A percentile compares a stretch with the other conserved stretches of the same genome.
These are phyloP conservation scores for Monochamus saltuarius DNA, from an alignment of 1,140 invertebrate genomes.

Conservation along the genomic window DNA sequence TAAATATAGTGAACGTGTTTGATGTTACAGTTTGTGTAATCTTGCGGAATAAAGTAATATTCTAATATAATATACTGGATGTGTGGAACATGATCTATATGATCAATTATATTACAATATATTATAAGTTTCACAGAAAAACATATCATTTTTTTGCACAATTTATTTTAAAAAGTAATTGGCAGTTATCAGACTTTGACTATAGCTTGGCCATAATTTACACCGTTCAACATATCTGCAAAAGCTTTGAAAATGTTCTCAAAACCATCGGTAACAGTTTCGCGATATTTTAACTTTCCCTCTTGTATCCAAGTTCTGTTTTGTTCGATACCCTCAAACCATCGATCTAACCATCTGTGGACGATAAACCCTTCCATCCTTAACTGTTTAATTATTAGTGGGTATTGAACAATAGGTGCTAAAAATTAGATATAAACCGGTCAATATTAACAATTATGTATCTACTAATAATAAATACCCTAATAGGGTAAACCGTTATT, in stretches of 20 bases:
- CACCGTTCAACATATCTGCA: constrained; percentile 60
- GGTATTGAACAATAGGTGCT: constrained; percentile 33
- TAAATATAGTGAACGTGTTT: too few relatives aligned
- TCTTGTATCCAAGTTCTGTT: constrained; percentile 56
- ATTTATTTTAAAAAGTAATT: too few relatives aligned
- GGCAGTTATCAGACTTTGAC: constrained; percentile 42
- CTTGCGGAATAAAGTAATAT: too few relatives aligned
- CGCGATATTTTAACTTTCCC: constrained; percentile 63
- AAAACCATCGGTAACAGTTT: constrained; percentile 66
- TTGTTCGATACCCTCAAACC: constrained; percentile 60
- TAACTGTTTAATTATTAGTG: constrained; percentile 51
- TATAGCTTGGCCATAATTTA: constrained; percentile 65
- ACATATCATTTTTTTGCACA: too few relatives aligned
- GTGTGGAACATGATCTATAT: too few relatives aligned
- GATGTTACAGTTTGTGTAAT: too few relatives aligned
- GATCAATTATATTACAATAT: too few relatives aligned
- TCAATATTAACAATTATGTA: neutral
- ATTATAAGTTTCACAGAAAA: too few relatives aligned
- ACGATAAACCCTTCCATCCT: constrained; percentile 66
- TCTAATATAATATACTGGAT: too few relatives aligned
- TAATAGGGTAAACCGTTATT: neutral
- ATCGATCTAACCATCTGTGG: constrained; percentile 57
- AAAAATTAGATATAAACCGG: constrained; percentile 6
- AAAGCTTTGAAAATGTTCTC: constrained; percentile 68
- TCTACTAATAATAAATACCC: neutral